Evolutionary conservation across 2,113 vertebrate species (phyloP).

Genomic region (Solea senegalensis): DNA sequence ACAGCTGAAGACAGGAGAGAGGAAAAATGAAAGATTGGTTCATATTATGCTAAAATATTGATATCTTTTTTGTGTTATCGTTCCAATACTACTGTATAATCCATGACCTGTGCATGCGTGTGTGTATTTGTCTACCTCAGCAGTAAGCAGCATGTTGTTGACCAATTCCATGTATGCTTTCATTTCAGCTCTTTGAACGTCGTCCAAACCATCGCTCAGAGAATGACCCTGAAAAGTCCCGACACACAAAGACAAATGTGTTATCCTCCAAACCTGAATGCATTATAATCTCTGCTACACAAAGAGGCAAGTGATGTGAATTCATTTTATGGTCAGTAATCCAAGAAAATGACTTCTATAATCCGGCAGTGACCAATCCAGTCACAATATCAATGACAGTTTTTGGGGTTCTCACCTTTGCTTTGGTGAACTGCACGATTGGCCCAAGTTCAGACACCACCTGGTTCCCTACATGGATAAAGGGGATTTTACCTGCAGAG

Average conservation of each 20-base stretch:
- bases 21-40: not conserved
- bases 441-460: conserved; percentile 96
- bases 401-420: conserved; percentile 84
- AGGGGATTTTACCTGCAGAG: conserved; percentile 89
- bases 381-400: conserved; percentile 10
- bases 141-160: conserved; percentile 96
- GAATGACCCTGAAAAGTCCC: conserved; percentile 87
- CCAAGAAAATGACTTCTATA: no score
- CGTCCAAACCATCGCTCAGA: conserved; percentile 92
- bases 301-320: not conserved
- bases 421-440: conserved; percentile 97
- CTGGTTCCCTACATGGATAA: conserved; percentile 97
- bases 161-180: conserved; percentile 94
- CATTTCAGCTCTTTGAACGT: conserved; percentile 97
- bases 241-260: not conserved
- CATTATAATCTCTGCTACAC: not conserved
- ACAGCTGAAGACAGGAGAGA: conserved; percentile 83
- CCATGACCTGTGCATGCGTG: not conserved
- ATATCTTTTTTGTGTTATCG: not conserved
- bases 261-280: not conserved
- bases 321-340: not conserved
- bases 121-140: conserved; percentile 84
- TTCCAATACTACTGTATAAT: not conserved
- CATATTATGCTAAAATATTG: not conserved
- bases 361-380: not conserved